These are phyloP conservation scores for Drosophila micromelanica DNA, from an alignment of 1,140 invertebrate species.

Conservation along the genomic window DNA sequence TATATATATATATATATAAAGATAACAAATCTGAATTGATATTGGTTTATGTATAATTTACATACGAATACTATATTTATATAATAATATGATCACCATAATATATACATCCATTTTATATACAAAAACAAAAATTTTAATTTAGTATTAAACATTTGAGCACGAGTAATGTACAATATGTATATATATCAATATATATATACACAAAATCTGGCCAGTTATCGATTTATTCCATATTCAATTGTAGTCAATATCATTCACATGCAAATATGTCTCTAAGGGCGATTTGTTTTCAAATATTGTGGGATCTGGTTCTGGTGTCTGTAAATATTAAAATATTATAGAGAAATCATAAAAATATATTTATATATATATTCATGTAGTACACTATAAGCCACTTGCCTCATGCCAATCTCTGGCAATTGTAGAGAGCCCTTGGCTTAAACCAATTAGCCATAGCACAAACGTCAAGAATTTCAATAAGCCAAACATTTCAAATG, in stretches of 20 bases:
- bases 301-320: slow-evolving; percentile 54
- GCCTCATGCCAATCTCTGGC: slow-evolving; percentile 41
- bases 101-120: too few relatives aligned
- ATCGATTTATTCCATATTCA: not conserved
- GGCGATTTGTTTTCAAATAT: slow-evolving; percentile 44
- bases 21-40: too few relatives aligned
- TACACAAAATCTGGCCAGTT: too few relatives aligned
- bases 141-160: not conserved
- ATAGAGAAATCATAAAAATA: not conserved
- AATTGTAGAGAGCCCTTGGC: slow-evolving; percentile 42
- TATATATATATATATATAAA: not conserved
- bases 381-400: not conserved
- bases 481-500: slow-evolving; percentile 46
- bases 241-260: slow-evolving; percentile 22
- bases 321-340: not conserved
- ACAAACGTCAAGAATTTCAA: slow-evolving; percentile 34
- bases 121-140: too few relatives aligned
- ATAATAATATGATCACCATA: not conserved
- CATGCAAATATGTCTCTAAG: slow-evolving; percentile 5
- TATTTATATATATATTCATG: not conserved
- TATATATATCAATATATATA: too few relatives aligned
- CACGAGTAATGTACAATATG: too few relatives aligned
- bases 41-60: too few relatives aligned
- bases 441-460: slow-evolving; percentile 41
- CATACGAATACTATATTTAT: not conserved